A percentile compares a stretch with the other conserved stretches of the same genome.
Evolutionary conservation across 23 tunicate genomes (phyloP).

Genomic region (Trididemnum miniatum): DNA sequence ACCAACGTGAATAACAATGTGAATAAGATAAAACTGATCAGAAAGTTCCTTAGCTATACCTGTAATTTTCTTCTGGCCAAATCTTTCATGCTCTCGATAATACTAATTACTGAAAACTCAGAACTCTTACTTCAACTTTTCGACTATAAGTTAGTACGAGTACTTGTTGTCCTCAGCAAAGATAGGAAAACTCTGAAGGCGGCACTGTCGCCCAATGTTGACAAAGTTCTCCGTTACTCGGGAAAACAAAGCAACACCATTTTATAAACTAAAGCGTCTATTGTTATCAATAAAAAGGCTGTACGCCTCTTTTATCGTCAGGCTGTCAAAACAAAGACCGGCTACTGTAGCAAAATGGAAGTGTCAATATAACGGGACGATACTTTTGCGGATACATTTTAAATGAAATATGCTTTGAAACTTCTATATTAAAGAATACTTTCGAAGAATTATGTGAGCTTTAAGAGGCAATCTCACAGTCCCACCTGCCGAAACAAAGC

Average conservation of each 20-base stretch:
- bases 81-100: too few species aligned
- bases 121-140: too few species aligned
- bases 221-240: constrained; percentile 3
- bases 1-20: too few species aligned
- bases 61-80: too few species aligned
- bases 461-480: too few species aligned
- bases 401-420: not conserved
- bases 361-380: not conserved
- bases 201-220: not conserved
- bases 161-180: not conserved
- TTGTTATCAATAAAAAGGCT: constrained; percentile 5
- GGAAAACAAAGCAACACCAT: constrained; percentile 31
- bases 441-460: too few species aligned
- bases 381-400: not conserved
- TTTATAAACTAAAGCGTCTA: constrained; percentile 2
- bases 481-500: too few species aligned
- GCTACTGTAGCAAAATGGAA: not conserved
- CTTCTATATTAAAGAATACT: not conserved
- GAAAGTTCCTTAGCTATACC: too few species aligned
- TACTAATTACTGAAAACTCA: too few species aligned
- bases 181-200: not conserved
- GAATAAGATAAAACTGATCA: too few species aligned
- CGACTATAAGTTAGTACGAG: too few species aligned
- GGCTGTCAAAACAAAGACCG: constrained; percentile 12
- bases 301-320: not conserved